Conservation (phyloP, 2,113 vertebrate species). For the Lophotis ruficrista region DNA sequence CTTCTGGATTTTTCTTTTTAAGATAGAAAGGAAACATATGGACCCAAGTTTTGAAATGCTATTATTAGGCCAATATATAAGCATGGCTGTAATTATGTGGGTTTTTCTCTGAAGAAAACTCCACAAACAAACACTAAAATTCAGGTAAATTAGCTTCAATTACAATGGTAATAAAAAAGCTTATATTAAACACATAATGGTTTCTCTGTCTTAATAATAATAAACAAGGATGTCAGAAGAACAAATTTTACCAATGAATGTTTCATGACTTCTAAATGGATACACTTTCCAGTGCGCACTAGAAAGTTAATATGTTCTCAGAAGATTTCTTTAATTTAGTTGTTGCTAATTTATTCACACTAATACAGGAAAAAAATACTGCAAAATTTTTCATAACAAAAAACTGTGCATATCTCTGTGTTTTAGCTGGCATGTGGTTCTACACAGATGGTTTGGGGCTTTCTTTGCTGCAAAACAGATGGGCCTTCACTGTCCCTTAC, state of each 20-base stretch:
- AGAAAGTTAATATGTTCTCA: conserved; percentile 81
- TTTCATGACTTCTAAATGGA: conserved; percentile 71
- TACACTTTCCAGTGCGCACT: conserved; percentile 70
- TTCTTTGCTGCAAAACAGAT: conserved; percentile 97
- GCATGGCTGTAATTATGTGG: not conserved
- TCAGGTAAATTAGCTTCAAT: conserved; percentile 28
- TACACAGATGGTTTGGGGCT: conserved; percentile 96
- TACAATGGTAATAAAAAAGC: conserved; percentile 1
- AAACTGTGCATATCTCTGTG: conserved; percentile 88
- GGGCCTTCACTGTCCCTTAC: conserved; percentile 91
- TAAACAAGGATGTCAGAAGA: conserved; percentile 31
- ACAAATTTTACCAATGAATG: conserved; percentile 46
- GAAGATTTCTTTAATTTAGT: conserved; percentile 85
- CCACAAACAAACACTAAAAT: not conserved
- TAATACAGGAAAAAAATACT: conserved; percentile 83
- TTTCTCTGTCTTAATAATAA: conserved; percentile 46
- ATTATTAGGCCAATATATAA: not conserved
- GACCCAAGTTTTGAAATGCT: not conserved
- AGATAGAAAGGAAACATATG: not conserved
- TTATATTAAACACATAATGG: conserved; percentile 36
- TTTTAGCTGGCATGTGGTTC: conserved; percentile 86
- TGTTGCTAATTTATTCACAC: conserved; percentile 87
- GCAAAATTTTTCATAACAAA: conserved; percentile 85
- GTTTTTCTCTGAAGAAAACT: not conserved
- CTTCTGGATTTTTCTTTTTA: not conserved